Evolutionary conservation across 2,797 vertebrate species (phyloP), one percentile per base, ranked within the genome.

Genomic region (Taeniopygia guttata): DNA sequence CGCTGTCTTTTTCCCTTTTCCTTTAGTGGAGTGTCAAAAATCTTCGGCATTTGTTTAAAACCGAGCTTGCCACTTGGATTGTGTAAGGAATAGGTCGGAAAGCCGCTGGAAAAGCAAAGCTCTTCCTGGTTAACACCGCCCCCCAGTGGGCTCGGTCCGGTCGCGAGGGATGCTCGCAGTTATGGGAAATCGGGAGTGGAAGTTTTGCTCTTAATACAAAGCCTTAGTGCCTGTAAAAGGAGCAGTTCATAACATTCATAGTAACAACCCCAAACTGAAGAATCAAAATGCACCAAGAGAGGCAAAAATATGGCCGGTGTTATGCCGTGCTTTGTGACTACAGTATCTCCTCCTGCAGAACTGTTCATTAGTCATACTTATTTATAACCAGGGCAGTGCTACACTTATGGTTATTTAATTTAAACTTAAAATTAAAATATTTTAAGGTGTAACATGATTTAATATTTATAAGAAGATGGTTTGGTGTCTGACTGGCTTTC

Each of bases 91-190:
- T 13, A n/a, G 36, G 3, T 11, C 17, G 17, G 45, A 36, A 58
- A 79, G 52, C 15, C 1, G 5, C 69, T 1, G 36, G 36, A 36
- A 49, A 43, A 36, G 64, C 66, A 32, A 64, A 68, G 49, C 79
- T 84, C 90, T 83, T 64, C 62, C 55, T 80, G 84, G 81, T 45
- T 43, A 70, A 96, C 90, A 91, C 80, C 89, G 96, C 97, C 97
- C 96, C 91, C 97, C 87, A 45, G 96, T 73, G 97, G 96, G 43
- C 46, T 20, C 9, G 2, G 36, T 5, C n/a, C 7, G 8, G 21
- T 36, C 23, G 2, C 36, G 1, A 1, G 38, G 51, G 14, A 4
- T 49, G 42, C 51, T 55, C 3, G 14, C 27, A 29, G 46, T 23
- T 12, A 0, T 1, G 9, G 32, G 16, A 32, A 62, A 38, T 5